Conservation (phyloP, 1,140 invertebrate genomes). For the Eueides isabella region DNA sequence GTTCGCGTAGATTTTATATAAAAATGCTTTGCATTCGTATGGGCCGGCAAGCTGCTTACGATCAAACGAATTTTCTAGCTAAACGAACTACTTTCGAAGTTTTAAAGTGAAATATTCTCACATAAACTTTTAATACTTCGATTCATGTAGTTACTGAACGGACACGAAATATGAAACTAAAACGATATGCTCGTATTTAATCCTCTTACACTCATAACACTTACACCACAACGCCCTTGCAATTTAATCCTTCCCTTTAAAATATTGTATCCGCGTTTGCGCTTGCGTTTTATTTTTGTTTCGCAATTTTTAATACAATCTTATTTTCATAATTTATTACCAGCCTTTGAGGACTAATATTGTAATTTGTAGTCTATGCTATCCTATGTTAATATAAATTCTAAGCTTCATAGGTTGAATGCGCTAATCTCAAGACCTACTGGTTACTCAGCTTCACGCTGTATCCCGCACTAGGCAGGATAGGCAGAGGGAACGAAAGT, state of each 20-base stretch:
- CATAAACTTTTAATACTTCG: constrained; percentile 32
- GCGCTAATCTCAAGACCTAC: no score
- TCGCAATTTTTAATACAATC: not conserved
- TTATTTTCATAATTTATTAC: not conserved
- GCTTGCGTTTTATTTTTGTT: not conserved
- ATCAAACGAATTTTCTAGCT: constrained; percentile 6
- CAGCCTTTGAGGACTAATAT: no score
- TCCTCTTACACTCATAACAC: constrained; percentile 35
- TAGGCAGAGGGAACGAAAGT: no score
- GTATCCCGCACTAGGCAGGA: no score
- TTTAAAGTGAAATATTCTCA: constrained; percentile 17
- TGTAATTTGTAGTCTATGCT: no score
- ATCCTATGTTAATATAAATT: no score
- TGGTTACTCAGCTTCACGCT: no score
- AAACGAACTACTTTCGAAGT: not conserved
- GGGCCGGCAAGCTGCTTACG: not conserved
- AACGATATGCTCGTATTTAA: constrained; percentile 32
- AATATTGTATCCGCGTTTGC: constrained; percentile 23
- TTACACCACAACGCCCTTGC: constrained; percentile 30
- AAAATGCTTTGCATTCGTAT: constrained; percentile 1
- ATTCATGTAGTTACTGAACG: constrained; percentile 27
- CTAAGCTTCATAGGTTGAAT: no score
- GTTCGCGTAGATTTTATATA: not conserved
- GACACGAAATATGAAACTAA: constrained; percentile 36
- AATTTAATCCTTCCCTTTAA: constrained; percentile 33